phyloP scores from a whole-genome alignment of 2,797 vertebrate species.

The Ibycter americanus region DNA sequence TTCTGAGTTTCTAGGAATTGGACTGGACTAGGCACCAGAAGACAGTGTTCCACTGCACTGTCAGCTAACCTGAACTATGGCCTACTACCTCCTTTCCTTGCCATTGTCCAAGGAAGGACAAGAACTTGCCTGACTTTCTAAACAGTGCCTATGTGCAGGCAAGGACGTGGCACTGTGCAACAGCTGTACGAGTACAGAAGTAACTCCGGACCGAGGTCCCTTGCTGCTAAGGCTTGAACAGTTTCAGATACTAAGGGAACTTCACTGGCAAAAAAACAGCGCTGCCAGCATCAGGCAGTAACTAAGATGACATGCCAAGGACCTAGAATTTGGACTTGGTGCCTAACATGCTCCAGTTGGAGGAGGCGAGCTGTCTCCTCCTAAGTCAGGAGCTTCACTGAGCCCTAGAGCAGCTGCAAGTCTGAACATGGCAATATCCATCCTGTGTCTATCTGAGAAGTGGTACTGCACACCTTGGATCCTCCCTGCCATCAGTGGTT shows the following conservation, averaged over 20 bases:
- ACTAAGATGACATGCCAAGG: background rate
- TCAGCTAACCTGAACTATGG: background rate
- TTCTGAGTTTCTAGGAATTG: background rate
- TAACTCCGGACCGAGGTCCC: background rate
- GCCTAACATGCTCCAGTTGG: background rate
- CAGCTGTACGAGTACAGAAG: fast-evolving
- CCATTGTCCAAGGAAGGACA: background rate
- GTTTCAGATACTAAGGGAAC: background rate
- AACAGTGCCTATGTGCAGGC: background rate
- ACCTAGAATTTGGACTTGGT: background rate
- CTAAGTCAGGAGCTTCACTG: background rate
- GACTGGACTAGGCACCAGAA: background rate
- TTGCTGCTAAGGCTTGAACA: background rate
- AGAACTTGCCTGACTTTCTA: background rate
- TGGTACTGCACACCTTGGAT: fast-evolving
- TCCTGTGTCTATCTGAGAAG: background rate
- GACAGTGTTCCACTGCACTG: background rate
- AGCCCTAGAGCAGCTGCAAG: background rate
- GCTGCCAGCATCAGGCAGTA: background rate
- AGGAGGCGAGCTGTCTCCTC: background rate
- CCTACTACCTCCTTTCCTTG: background rate
- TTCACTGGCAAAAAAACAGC: background rate
- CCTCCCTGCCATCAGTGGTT: background rate
- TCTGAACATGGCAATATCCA: background rate
- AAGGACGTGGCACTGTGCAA: background rate